Conservation (phyloP, 2,888 invertebrate genomes). For the Agriopis aurantiaria region DNA sequence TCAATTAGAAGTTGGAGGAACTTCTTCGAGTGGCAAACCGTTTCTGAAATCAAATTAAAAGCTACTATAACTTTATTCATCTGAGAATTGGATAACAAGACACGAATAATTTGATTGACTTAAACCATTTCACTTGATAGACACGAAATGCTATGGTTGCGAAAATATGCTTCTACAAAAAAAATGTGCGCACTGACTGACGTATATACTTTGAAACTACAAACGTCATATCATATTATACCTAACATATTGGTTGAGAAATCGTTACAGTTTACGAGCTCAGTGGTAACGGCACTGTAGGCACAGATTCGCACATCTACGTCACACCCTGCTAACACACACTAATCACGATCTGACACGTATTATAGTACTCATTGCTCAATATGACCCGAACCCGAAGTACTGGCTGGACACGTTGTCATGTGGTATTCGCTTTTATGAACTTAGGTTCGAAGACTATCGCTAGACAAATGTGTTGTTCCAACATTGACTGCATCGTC, state of each 20-base stretch:
- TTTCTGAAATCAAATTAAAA: constrained; percentile 20
- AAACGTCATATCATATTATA: neutral
- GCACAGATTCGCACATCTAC: constrained; percentile 27
- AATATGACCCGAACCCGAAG: constrained; percentile 10
- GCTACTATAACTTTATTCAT: constrained; percentile 4
- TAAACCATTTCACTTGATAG: neutral
- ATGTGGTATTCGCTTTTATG: neutral
- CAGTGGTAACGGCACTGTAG: constrained; percentile 11
- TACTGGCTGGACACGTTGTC: neutral
- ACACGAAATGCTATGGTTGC: neutral
- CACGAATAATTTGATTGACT: constrained; percentile 6
- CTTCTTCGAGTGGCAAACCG: constrained; percentile 12
- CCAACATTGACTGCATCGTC: too few species aligned
- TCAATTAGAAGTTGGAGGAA: constrained; percentile 21
- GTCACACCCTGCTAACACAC: constrained; percentile 36
- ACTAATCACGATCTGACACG: constrained; percentile 36
- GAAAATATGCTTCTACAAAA: neutral
- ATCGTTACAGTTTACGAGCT: constrained; percentile 12
- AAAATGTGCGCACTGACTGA: constrained; percentile 5
- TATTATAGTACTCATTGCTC: constrained; percentile 23
- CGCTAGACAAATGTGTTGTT: too few species aligned
- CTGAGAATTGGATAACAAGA: constrained; percentile 7
- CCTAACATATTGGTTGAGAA: neutral
- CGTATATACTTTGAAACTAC: constrained; percentile 1
- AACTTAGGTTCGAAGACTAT: too few species aligned